Evolutionary conservation across 2,888 invertebrate genomes (phyloP), one percentile per base, ranked within the genome.

Genomic region (Athalia rosae): DNA sequence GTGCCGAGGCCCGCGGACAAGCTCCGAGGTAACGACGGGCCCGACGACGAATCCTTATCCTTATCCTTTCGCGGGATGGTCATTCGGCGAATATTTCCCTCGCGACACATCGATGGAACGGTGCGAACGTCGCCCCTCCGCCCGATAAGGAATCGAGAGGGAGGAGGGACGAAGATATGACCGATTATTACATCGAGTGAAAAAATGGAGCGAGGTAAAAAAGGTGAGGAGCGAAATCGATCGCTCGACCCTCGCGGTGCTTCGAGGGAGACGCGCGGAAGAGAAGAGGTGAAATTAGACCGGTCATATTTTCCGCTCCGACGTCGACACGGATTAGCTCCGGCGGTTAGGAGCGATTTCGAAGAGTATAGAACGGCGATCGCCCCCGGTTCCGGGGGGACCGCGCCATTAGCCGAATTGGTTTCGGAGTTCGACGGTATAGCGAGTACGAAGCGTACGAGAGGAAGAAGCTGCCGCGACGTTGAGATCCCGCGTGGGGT

Each of bases 121-220:
- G 43, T 11, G 4, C 8, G 56, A 5, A 45, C 28, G 28, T 8
- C 15, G 11, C 13, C 13, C 61, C 61, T 15, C n/a, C 4, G 13
- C 4, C 13, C 61, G 61, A 50, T 71, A 53, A 53, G 53, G 50
- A n/a, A 47, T 13, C 50, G 67, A 53, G 48, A 50, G 56, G 11
- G 69, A 13, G 13, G 7, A n/a, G 28, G 61, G 59, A 74, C 74
- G 62, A 74, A 74, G 74, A 74, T 74, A 74, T 74, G 61, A 74
- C 61, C 58, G 48, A 74, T 74, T 74, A 74, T 74, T 74, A n/a
- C n/a, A 74, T 61, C 50, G 74, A 74, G 62, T 62, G 48, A 74
- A 74, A 48, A 61, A 74, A 73, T 47, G 48, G 59, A 28, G 15
- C 41, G 48, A 61, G 74, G 48, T n/a, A n/a, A n/a, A n/a, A n/a